Evolutionary conservation across 2,888 invertebrate genomes (phyloP), one percentile per base, ranked within the genome.

Genomic region (Electrophaes corylata): DNA sequence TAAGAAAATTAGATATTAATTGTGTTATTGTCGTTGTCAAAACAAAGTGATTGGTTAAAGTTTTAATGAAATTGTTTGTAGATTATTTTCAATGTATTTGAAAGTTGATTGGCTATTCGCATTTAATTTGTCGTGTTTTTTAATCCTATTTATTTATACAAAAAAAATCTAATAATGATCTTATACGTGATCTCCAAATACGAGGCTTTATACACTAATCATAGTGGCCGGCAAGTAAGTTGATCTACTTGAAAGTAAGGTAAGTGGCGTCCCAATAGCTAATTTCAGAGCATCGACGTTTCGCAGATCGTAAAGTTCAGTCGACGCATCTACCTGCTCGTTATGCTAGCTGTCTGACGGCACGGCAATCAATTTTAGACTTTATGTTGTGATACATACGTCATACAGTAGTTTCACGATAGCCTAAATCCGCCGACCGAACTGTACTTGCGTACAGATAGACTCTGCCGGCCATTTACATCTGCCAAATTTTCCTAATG

Each of bases 171-270:
- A 37, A 26, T 11, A 29, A n/a, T 19, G 23, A 49, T 37, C 23
- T 33, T 23, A 35, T 20, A 37, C 50, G 35, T 65, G 66, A 74
- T 74, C 68, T 71, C 52, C 29, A 41, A 33, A 44, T 35, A 37
- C 35, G 59, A 55, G 54, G 59, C 59, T 55, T 46, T 45, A 20
- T 50, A 45, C 14, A 29, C 10, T 29, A 29, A 2, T 8, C 3
- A 16, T 37, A 8, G 3, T 37, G 16, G 8, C 16, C 37, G 37
- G 8, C 16, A 16, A 37, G 12, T 16, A 37, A 37, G 8, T 37
- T 16, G 8, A 16, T 16, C 37, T 37, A 5, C 2, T 11, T 35
- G 14, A 35, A 35, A 10, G 10, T 10, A 8, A 23, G 23, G 23
- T 23, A 23, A n/a, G n/a, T n/a, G n/a, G n/a, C 23, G 23, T 23